phyloP scores from a whole-genome alignment of 2,797 vertebrate genomes.

The Passerculus sandwichensis region DNA sequence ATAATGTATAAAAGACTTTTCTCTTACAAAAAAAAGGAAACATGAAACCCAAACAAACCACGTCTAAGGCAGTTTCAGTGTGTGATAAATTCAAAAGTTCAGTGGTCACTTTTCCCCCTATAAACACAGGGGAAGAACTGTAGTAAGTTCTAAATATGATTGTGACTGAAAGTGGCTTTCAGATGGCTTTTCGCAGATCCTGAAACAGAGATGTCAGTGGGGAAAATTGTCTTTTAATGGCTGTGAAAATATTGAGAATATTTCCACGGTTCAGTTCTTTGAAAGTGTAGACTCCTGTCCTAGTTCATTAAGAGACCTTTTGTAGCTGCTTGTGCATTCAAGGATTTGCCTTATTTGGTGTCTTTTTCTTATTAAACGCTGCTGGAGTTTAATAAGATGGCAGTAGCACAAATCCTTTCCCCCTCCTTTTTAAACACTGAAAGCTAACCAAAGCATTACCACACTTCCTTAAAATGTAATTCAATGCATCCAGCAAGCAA shows the following conservation, averaged over 20 bases:
- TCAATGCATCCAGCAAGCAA: constrained; percentile 39
- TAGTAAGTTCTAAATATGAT: constrained; percentile 1
- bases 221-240: constrained; percentile 44
- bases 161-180: constrained; percentile 53
- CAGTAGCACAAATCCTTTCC: constrained; percentile 31
- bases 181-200: constrained; percentile 59
- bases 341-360: constrained; percentile 54
- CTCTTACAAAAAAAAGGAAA: constrained; percentile 64
- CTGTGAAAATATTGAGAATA: constrained; percentile 41
- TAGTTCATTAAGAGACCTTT: constrained; percentile 33
- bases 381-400: constrained; percentile 56
- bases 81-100: constrained; percentile 48
- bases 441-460: constrained; percentile 44
- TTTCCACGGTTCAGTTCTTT: constrained; percentile 8
- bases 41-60: constrained; percentile 57
- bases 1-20: constrained; percentile 67
- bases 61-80: constrained; percentile 61
- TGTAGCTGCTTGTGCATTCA: constrained; percentile 37
- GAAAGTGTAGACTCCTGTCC: constrained; percentile 8
- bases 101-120: constrained; percentile 12
- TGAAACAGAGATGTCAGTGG: constrained; percentile 18
- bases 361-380: constrained; percentile 58
- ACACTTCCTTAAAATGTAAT: constrained; percentile 28
- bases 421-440: constrained; percentile 45
- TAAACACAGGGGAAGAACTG: neutral